Evolutionary conservation across 2,113 vertebrate genomes (phyloP).

Genomic region (Cryptoleucopteryx plumbea): DNA sequence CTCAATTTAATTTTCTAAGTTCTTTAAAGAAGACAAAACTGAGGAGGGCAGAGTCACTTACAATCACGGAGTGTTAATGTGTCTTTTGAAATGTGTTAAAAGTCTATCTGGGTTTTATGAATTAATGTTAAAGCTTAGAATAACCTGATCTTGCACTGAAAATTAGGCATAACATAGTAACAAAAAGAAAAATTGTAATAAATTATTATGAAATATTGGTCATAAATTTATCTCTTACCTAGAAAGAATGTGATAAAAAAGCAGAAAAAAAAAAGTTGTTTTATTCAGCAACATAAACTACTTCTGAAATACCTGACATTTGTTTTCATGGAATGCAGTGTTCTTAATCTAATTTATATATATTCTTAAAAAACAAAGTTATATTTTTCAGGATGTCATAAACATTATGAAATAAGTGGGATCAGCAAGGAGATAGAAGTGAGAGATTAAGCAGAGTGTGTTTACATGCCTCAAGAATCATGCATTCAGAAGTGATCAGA

Average conservation of each 20-base stretch:
- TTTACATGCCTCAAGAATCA: not conserved
- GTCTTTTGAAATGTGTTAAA: not conserved
- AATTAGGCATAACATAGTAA: not conserved
- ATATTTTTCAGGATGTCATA: not conserved
- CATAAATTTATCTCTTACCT: not conserved
- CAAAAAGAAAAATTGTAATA: not conserved
- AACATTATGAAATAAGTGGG: not conserved
- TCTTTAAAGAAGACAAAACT: not conserved
- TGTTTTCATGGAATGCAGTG: not conserved
- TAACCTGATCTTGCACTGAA: not conserved
- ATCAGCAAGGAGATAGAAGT: not conserved
- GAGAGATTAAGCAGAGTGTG: not conserved
- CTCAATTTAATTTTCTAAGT: not conserved
- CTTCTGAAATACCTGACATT: not conserved
- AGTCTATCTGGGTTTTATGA: not conserved
- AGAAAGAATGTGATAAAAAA: not conserved
- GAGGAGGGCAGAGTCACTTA: not conserved
- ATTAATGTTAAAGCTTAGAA: not conserved
- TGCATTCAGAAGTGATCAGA: not conserved
- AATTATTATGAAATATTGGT: not conserved
- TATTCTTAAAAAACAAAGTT: not conserved
- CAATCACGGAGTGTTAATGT: not conserved
- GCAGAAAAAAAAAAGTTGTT: not conserved
- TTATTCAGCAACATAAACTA: not conserved
- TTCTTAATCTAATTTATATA: not conserved